Conservation (phyloP, 2,888 invertebrate species). For the Melinaea menophilus region DNA sequence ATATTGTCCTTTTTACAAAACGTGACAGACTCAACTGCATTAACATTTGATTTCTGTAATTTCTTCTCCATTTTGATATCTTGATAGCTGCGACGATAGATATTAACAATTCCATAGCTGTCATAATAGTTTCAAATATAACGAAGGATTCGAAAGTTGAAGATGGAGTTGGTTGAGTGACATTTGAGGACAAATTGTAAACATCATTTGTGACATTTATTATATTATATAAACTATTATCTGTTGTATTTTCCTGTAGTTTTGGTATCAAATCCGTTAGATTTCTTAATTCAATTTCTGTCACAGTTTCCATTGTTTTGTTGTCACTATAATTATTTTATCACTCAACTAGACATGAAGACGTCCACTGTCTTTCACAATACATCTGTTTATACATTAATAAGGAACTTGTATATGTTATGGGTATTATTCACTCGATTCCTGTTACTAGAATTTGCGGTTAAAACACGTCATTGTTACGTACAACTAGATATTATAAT, state of each 20-base stretch:
- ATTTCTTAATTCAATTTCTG: conserved; percentile 33
- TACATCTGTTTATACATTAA: conserved; percentile 29
- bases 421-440: conserved; percentile 52
- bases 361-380: conserved; percentile 39
- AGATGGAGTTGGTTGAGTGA: conserved; percentile 13
- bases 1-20: conserved; percentile 56
- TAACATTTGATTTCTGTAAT: conserved; percentile 70
- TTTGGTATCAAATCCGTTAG: conserved; percentile 27
- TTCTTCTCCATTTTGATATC: conserved; percentile 60
- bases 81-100: conserved; percentile 56
- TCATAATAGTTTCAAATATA: conserved; percentile 62
- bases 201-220: conserved; percentile 6
- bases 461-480: conserved; percentile 53
- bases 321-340: background rate
- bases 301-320: conserved; percentile 40
- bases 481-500: conserved; percentile 29
- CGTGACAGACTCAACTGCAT: conserved; percentile 63
- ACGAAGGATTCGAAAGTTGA: conserved; percentile 52
- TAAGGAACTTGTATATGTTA: conserved; percentile 54
- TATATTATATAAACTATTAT: conserved; percentile 8
- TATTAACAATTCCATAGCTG: conserved; percentile 55
- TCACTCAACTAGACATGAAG: conserved; percentile 32
- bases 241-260: conserved; percentile 23
- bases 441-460: conserved; percentile 57
- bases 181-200: conserved; percentile 10